Percentiles rank a stretch among this genome's conserved stretches.
phyloP scores from a whole-genome alignment of 2,888 invertebrate species.

The Plagiodera versicolora region DNA sequence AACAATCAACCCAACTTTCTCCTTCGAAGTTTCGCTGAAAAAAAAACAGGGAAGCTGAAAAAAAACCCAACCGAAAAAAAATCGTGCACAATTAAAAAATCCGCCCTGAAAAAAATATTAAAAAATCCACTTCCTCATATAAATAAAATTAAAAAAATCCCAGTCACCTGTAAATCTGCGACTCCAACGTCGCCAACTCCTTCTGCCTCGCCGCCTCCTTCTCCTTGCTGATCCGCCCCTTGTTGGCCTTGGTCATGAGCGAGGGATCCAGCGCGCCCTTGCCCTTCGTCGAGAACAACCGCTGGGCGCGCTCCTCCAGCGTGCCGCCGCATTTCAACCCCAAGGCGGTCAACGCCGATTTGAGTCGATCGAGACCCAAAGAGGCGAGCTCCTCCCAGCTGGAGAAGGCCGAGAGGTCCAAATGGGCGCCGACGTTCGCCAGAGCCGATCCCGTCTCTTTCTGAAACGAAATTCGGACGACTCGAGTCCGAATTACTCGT shows the following conservation, averaged over 20 bases:
- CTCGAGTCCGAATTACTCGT: too few species aligned
- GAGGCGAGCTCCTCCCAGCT: slow-evolving; percentile 97
- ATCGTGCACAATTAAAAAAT: too few species aligned
- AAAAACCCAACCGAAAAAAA: too few species aligned
- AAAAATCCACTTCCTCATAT: not conserved
- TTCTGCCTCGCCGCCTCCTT: slow-evolving; percentile 73
- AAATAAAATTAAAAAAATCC: slow-evolving; percentile 5
- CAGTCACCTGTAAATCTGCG: slow-evolving; percentile 77
- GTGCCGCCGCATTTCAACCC: slow-evolving; percentile 98
- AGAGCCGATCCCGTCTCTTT: slow-evolving; percentile 94
- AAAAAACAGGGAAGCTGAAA: too few species aligned
- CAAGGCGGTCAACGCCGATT: slow-evolving; percentile 94
- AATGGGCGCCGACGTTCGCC: slow-evolving; percentile 92
- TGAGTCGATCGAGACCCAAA: slow-evolving; percentile 93
- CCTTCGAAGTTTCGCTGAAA: too few species aligned
- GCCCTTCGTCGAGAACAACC: slow-evolving; percentile 95
- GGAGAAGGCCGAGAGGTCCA: slow-evolving; percentile 97
- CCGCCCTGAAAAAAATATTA: too few species aligned
- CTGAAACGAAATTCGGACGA: slow-evolving; percentile 48
- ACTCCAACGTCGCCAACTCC: slow-evolving; percentile 86
- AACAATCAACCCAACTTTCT: too few species aligned
- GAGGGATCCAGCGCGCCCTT: slow-evolving; percentile 89
- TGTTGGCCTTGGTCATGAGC: slow-evolving; percentile 87
- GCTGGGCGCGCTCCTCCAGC: slow-evolving; percentile 93
- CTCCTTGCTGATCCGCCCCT: slow-evolving; percentile 66